These are phyloP conservation scores for Ooceraea biroi DNA, from an alignment of 1,140 invertebrate genomes.

Conservation along the genomic window DNA sequence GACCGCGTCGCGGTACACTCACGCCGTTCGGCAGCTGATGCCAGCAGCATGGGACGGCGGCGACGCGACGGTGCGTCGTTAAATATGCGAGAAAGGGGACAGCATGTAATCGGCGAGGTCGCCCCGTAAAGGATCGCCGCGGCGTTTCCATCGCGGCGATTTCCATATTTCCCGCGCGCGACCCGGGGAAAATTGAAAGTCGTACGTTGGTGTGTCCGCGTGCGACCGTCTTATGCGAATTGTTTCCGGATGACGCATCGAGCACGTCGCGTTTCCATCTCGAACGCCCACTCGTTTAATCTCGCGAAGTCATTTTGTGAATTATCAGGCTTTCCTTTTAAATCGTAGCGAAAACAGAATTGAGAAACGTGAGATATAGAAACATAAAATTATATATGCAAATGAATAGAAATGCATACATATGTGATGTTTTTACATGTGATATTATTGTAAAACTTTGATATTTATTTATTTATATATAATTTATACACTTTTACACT, in stretches of 20 bases:
- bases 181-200: slow-evolving; percentile 26
- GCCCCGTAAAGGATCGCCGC: slow-evolving; percentile 37
- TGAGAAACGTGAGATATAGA: too few species aligned
- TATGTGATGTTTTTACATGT: too few species aligned
- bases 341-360: too few species aligned
- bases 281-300: neutral
- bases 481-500: slow-evolving; percentile 10
- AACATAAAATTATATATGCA: too few species aligned
- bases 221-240: slow-evolving; percentile 17
- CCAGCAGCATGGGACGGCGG: slow-evolving; percentile 60
- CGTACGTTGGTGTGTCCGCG: neutral
- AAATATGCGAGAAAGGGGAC: slow-evolving; percentile 52
- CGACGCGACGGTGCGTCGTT: slow-evolving; percentile 49
- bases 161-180: slow-evolving; percentile 18
- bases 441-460: neutral
- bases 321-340: neutral
- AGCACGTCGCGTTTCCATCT: neutral
- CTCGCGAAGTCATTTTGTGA: neutral
- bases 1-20: slow-evolving; percentile 72
- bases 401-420: too few species aligned
- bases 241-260: slow-evolving; percentile 36
- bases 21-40: slow-evolving; percentile 73
- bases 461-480: neutral
- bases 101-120: slow-evolving; percentile 47
- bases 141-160: slow-evolving; percentile 13